phyloP scores from a whole-genome alignment of 2,113 vertebrate species.

The Poecilia latipinna region DNA sequence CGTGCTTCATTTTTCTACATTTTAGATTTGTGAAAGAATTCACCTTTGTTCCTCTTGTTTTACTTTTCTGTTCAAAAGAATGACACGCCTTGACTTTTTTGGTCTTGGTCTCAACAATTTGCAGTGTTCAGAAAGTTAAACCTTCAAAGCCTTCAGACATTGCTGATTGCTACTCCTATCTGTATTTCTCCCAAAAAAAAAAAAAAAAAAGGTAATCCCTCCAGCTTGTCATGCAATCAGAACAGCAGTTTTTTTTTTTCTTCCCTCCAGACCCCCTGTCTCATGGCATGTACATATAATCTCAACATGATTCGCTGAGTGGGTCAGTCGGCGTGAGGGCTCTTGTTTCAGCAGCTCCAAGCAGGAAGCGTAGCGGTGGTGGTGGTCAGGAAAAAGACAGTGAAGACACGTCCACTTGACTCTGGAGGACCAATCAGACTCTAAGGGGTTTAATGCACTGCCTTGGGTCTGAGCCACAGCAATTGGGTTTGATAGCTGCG shows the following conservation, averaged over 20 bases:
- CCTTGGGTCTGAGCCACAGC: constrained; percentile 82
- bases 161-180: background rate
- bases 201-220: constrained; percentile 19
- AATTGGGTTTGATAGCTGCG: constrained; percentile 83
- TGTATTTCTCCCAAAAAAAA: constrained; percentile 10
- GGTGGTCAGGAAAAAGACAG: constrained; percentile 66
- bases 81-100: background rate
- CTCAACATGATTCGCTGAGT: constrained; percentile 51
- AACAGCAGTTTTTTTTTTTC: background rate
- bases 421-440: constrained; percentile 83
- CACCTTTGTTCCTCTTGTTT: background rate
- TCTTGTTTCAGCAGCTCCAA: constrained; percentile 51
- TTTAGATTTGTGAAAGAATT: too few species aligned
- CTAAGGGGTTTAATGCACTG: constrained; percentile 80
- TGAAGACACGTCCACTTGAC: constrained; percentile 81
- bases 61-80: background rate
- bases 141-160: constrained; percentile 1
- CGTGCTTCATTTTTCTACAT: too few species aligned
- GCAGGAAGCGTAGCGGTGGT: constrained; percentile 25
- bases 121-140: background rate
- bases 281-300: constrained; percentile 26
- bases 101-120: background rate
- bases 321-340: constrained; percentile 54
- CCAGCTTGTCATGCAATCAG: constrained; percentile 12
- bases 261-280: constrained; percentile 1